Conservation (phyloP, 2,888 invertebrate species). For the Cryptocheilus praepositus region DNA sequence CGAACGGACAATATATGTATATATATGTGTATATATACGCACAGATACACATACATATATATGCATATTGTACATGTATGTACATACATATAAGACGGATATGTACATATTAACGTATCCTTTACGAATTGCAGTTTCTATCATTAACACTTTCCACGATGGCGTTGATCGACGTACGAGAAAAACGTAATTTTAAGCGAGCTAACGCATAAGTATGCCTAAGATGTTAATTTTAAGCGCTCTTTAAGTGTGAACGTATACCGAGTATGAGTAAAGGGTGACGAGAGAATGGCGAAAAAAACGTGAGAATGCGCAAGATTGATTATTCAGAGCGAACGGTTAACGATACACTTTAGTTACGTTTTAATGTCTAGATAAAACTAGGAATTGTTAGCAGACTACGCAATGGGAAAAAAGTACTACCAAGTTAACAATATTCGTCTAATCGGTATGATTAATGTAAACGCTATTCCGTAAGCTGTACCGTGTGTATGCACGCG, state of each 20-base stretch:
- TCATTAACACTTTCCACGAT: slow-evolving; percentile 38
- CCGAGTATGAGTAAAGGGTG: not conserved
- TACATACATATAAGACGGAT: slow-evolving; percentile 17
- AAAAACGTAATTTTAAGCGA: slow-evolving; percentile 24
- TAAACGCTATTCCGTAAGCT: slow-evolving; percentile 54
- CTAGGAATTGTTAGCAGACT: slow-evolving; percentile 59
- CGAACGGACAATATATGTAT: no score
- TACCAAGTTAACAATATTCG: slow-evolving; percentile 47
- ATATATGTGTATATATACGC: slow-evolving; percentile 6
- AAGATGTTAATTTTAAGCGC: slow-evolving; percentile 44
- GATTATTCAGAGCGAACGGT: slow-evolving; percentile 21
- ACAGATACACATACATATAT: slow-evolving; percentile 2
- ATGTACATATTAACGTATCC: slow-evolving; percentile 16
- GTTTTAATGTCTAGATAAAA: slow-evolving; percentile 50
- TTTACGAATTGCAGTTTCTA: slow-evolving; percentile 13
- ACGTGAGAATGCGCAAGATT: no score
- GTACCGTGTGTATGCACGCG: not conserved
- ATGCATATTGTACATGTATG: slow-evolving; percentile 6
- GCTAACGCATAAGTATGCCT: slow-evolving; percentile 41
- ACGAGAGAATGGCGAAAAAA: not conserved
- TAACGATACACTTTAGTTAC: slow-evolving; percentile 47
- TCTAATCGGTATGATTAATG: slow-evolving; percentile 59
- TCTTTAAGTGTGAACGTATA: slow-evolving; percentile 35
- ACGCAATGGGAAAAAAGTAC: slow-evolving; percentile 40
- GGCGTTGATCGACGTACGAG: slow-evolving; percentile 31